Evolutionary conservation across 2,113 vertebrate species (phyloP).

Genomic region (Oncorhynchus mykiss): DNA sequence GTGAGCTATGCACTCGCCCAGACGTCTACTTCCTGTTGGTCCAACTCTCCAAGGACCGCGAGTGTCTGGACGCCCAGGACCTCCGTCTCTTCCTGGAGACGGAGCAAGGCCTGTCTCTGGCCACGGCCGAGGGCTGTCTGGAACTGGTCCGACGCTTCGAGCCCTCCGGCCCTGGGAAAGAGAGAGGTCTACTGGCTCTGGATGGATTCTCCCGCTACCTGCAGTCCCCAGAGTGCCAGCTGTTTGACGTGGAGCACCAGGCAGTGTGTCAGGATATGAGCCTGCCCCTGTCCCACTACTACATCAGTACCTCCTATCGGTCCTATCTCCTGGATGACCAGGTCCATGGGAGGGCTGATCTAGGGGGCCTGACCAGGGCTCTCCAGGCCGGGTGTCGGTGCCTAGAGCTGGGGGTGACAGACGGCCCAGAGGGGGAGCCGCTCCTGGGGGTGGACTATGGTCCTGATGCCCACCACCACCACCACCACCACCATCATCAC

Average conservation of each 20-base stretch:
- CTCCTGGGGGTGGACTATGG: conserved; percentile 89
- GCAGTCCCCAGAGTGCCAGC: conserved; percentile 90
- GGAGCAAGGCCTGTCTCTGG: conserved; percentile 89
- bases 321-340: conserved; percentile 95
- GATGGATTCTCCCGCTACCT: conserved; percentile 95
- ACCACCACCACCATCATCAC: conserved; percentile 67
- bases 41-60: conserved; percentile 96
- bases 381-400: conserved; percentile 90
- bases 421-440: conserved; percentile 90
- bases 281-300: conserved; percentile 94
- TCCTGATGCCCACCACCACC: conserved; percentile 59
- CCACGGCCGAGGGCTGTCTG: conserved; percentile 88
- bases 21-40: conserved; percentile 97
- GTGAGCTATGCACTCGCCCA: conserved; percentile 92
- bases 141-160: conserved; percentile 90
- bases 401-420: conserved; percentile 90
- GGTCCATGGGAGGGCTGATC: conserved; percentile 87
- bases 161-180: conserved; percentile 85
- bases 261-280: conserved; percentile 94
- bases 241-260: conserved; percentile 92
- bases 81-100: conserved; percentile 93
- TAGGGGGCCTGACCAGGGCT: conserved; percentile 87
- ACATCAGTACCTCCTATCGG: conserved; percentile 92
- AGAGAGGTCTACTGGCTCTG: conserved; percentile 87
- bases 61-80: conserved; percentile 92